A percentile compares a stretch with the other conserved stretches of the same genome.
Evolutionary conservation across 2,797 vertebrate species (phyloP).

Genomic region (Harpagifer antarcticus): DNA sequence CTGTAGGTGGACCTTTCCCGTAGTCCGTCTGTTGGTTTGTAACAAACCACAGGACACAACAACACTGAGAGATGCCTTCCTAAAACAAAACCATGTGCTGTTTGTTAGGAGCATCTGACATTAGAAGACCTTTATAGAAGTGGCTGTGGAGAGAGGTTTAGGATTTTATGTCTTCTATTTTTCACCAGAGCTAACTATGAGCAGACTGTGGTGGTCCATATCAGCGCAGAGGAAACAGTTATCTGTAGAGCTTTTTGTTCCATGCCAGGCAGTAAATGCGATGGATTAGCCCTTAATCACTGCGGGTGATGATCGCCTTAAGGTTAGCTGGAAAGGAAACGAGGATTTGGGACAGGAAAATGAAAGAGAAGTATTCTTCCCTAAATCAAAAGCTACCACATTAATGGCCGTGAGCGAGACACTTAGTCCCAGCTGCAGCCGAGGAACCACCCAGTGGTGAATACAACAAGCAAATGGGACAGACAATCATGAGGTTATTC

Average conservation of each 20-base stretch:
- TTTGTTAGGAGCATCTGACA: constrained; percentile 40
- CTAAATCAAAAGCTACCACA: constrained; percentile 30
- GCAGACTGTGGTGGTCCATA: constrained; percentile 33
- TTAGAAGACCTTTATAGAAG: constrained; percentile 42
- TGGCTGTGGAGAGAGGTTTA: constrained; percentile 26
- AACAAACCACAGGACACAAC: constrained; percentile 43
- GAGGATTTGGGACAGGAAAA: constrained; percentile 17
- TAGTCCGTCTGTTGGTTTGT: constrained; percentile 31
- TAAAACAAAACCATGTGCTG: constrained; percentile 62
- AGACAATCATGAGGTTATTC: not conserved
- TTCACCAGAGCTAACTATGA: constrained; percentile 37
- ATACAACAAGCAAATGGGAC: constrained; percentile 16
- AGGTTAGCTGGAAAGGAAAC: constrained; percentile 41
- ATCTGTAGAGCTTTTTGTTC: constrained; percentile 41
- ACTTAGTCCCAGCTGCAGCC: constrained; percentile 26
- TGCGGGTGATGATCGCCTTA: constrained; percentile 39
- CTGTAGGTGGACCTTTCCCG: constrained; percentile 22
- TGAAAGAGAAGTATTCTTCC: constrained; percentile 52
- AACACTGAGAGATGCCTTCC: constrained; percentile 39
- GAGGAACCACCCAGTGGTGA: constrained; percentile 24
- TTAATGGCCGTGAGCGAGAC: constrained; percentile 12
- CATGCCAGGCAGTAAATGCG: constrained; percentile 47
- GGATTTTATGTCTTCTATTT: constrained; percentile 30
- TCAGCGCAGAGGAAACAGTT: constrained; percentile 8
- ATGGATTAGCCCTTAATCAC: constrained; percentile 59